These are phyloP conservation scores for Thelaira solivaga DNA, from an alignment of 2,888 invertebrate genomes.

Conservation along the genomic window DNA sequence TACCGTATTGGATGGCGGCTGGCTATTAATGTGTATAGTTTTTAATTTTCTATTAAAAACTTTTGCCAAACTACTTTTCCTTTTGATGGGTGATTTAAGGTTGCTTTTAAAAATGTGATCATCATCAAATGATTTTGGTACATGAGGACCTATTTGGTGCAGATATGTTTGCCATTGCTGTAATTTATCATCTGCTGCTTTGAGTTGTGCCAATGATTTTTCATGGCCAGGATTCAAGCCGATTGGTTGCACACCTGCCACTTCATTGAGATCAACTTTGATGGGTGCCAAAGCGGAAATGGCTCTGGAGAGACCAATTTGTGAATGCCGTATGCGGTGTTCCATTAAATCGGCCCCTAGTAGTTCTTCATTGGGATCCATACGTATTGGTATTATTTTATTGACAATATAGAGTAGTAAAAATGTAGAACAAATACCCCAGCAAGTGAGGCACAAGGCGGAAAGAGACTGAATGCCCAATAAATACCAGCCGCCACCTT, in stretches of 20 bases:
- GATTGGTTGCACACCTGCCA: conserved; percentile 73
- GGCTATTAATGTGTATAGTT: conserved; percentile 65
- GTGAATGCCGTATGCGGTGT: conserved; percentile 85
- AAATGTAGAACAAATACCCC: conserved; percentile 87
- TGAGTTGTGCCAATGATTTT: conserved; percentile 71
- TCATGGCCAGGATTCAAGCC: conserved; percentile 84
- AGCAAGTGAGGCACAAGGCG: conserved; percentile 83
- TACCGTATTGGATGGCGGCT: conserved; percentile 46
- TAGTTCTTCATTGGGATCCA: conserved; percentile 90
- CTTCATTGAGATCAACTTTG: conserved; percentile 78
- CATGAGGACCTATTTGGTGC: conserved; percentile 69
- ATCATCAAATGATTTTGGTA: conserved; percentile 58
- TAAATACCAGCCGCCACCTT: conserved; percentile 92
- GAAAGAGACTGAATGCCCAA: conserved; percentile 89
- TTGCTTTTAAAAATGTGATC: conserved; percentile 63
- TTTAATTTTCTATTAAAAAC: conserved; percentile 68
- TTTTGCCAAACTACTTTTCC: conserved; percentile 62
- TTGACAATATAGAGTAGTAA: conserved; percentile 87
- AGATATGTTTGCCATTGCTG: conserved; percentile 74
- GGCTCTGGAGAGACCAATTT: conserved; percentile 84
- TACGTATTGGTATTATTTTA: conserved; percentile 87
- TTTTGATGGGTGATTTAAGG: conserved; percentile 60
- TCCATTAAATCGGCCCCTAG: conserved; percentile 93
- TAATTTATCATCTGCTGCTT: conserved; percentile 74
- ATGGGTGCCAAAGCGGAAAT: conserved; percentile 84